Conservation (phyloP, 2,797 vertebrate species). For the Sorex maritimensis region DNA sequence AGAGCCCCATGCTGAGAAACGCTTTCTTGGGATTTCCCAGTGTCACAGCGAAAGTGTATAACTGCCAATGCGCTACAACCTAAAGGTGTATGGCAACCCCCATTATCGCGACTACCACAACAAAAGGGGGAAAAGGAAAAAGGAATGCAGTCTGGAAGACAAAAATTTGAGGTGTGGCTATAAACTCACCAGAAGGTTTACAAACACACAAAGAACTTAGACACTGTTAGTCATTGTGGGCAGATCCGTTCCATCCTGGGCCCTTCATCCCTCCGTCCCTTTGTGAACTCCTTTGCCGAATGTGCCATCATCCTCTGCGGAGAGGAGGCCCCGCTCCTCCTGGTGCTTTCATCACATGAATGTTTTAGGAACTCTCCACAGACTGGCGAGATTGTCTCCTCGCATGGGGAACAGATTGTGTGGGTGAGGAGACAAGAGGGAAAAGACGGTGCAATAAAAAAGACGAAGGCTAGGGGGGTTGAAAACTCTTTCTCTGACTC, state of each 20-base stretch:
- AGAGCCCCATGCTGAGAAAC: too few species aligned
- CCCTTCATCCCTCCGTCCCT: conserved; percentile 65
- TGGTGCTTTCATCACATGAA: conserved; percentile 75
- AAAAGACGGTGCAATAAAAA: conserved; percentile 76
- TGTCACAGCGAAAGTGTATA: too few species aligned
- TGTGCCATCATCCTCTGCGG: conserved; percentile 77
- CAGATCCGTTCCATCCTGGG: conserved; percentile 68
- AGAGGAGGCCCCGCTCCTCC: conserved; percentile 77
- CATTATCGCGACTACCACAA: too few species aligned
- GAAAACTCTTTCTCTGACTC: conserved; percentile 65
- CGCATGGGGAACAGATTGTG: conserved; percentile 83
- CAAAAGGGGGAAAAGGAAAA: too few species aligned
- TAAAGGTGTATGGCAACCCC: too few species aligned
- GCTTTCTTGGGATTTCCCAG: too few species aligned
- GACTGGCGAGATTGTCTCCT: conserved; percentile 80
- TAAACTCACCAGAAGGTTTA: conserved; percentile 77
- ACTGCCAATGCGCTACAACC: too few species aligned
- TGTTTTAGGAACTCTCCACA: conserved; percentile 84
- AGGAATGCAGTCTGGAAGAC: neutral
- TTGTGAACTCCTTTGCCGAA: conserved; percentile 81
- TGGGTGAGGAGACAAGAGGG: conserved; percentile 84
- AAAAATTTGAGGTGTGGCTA: conserved; percentile 65
- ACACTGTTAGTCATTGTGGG: conserved; percentile 67
- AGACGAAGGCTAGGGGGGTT: neutral
- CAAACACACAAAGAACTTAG: conserved; percentile 37